A percentile compares a stretch with the other conserved stretches of the same genome.
Evolutionary conservation across 92 coral and sea anemone genomes (phyloP).

Genomic region (Anthopleura xanthogrammica): DNA sequence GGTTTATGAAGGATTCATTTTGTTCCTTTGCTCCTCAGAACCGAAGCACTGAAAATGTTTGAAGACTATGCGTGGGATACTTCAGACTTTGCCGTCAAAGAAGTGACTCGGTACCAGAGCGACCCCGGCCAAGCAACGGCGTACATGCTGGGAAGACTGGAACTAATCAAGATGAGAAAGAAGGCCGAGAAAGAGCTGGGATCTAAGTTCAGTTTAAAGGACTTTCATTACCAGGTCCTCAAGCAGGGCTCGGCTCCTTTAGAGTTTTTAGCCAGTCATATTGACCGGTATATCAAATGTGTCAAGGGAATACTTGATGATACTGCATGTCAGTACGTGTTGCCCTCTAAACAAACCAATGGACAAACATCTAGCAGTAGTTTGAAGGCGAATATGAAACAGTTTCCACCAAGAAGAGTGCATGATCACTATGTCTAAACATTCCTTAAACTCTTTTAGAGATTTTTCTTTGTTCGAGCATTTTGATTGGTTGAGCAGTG

Average conservation of each 20-base stretch:
- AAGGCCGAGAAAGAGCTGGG: conserved; percentile 74
- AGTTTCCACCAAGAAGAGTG: conserved; percentile 3
- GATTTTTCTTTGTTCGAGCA: too few species aligned
- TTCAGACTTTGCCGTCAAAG: conserved; percentile 89
- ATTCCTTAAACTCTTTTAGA: too few species aligned
- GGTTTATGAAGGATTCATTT: neutral
- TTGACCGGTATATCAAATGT: conserved; percentile 80
- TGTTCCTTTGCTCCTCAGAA: conserved; percentile 35
- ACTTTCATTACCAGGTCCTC: conserved; percentile 93
- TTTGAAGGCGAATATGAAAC: neutral
- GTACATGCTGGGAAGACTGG: conserved; percentile 96
- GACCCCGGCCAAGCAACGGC: conserved; percentile 97
- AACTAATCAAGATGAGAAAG: conserved; percentile 72
- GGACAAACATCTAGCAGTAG: neutral
- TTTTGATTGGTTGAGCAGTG: too few species aligned
- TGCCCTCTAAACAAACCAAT: neutral
- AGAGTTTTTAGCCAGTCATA: conserved; percentile 62
- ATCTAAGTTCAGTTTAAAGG: conserved; percentile 59
- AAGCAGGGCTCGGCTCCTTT: conserved; percentile 95
- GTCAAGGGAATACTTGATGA: conserved; percentile 32
- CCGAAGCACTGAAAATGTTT: conserved; percentile 71
- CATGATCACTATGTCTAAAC: neutral
- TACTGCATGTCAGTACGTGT: conserved; percentile 35
- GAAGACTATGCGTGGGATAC: conserved; percentile 79
- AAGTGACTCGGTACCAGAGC: conserved; percentile 97